phyloP scores from a whole-genome alignment of 2,113 vertebrate genomes.

The Rhinolophus ferrumequinum region DNA sequence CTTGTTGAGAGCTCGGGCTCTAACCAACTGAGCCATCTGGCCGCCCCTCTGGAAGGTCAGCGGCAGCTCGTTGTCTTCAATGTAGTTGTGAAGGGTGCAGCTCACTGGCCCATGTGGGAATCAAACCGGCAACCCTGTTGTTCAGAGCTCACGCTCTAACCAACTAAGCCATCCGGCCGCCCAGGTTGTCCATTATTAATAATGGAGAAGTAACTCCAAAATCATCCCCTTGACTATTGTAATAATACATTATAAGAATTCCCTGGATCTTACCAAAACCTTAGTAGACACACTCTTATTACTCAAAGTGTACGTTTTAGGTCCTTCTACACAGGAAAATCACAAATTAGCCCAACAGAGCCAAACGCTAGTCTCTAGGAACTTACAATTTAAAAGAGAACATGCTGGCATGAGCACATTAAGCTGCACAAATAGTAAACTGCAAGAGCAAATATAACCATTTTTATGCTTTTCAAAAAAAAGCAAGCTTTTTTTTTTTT shows the following conservation, averaged over 20 bases:
- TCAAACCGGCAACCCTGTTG: too few species aligned
- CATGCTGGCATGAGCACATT: neutral
- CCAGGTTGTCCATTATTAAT: neutral
- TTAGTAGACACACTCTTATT: constrained; percentile 3
- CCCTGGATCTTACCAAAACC: neutral
- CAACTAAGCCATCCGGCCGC: too few species aligned
- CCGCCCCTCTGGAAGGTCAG: too few species aligned
- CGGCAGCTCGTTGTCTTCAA: too few species aligned
- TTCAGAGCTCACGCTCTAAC: too few species aligned
- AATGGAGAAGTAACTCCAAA: neutral
- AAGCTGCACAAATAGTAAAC: neutral
- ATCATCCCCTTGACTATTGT: neutral
- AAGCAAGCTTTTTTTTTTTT: neutral
- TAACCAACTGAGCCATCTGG: too few species aligned
- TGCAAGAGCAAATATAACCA: neutral
- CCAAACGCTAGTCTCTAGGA: neutral
- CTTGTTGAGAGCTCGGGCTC: too few species aligned
- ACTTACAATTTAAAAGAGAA: neutral
- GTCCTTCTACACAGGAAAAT: constrained; percentile 1
- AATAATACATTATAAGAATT: neutral
- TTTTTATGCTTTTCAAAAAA: constrained; percentile 25
- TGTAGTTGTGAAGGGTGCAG: too few species aligned
- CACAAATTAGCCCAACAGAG: neutral
- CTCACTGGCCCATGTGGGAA: too few species aligned
- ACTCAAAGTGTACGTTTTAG: neutral